These are phyloP conservation scores for Eupithecia subumbrata DNA, from an alignment of 2,888 invertebrate genomes.

Conservation along the genomic window DNA sequence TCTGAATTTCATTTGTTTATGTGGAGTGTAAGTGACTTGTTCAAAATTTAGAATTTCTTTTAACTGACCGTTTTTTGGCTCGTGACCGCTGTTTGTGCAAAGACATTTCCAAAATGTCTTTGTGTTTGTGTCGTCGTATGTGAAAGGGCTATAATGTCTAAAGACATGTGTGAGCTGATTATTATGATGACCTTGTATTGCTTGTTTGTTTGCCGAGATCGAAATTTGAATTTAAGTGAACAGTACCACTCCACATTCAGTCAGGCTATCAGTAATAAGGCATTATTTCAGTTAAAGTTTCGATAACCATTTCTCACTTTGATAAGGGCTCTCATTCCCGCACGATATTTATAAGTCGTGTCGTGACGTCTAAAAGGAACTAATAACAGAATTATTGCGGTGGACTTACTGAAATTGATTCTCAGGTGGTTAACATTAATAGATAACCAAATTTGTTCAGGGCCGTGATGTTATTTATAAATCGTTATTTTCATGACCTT, in stretches of 20 bases:
- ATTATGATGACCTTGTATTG: background rate
- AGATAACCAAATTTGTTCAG: background rate
- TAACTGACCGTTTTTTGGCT: background rate
- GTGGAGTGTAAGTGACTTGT: background rate
- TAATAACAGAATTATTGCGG: constrained; percentile 30
- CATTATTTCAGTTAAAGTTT: background rate
- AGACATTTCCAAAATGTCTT: no score
- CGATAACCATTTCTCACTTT: background rate
- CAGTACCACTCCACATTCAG: background rate
- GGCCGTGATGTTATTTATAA: background rate
- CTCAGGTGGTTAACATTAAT: constrained; percentile 24
- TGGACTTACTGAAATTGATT: constrained; percentile 30
- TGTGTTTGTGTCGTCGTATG: background rate
- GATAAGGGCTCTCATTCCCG: background rate
- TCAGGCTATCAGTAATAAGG: background rate
- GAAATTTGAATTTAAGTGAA: background rate
- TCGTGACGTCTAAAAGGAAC: background rate
- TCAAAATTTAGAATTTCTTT: background rate
- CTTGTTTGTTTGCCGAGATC: background rate
- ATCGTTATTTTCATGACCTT: background rate
- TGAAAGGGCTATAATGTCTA: no score
- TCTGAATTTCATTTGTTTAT: background rate
- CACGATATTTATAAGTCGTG: background rate
- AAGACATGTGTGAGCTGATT: no score
- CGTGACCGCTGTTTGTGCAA: background rate